Evolutionary conservation across 2,113 vertebrate genomes (phyloP), one percentile per base, ranked within the genome.

Genomic region (Labeo catla): DNA sequence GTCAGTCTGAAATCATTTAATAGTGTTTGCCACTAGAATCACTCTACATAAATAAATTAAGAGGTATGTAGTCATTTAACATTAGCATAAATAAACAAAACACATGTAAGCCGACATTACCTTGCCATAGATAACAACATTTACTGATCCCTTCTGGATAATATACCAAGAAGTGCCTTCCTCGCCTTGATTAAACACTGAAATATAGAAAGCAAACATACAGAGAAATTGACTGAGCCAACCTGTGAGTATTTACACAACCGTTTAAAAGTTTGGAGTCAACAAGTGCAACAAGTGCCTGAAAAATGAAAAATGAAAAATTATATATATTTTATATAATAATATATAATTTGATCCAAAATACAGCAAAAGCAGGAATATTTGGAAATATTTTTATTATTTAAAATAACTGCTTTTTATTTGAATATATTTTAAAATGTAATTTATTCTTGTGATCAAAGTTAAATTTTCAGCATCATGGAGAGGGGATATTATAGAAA

Each of bases 141-240:
- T 99, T 92, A 99, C 98, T 0, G 98, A 99, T 94, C 98, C 98
- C 93, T 98, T 99, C 89, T 98, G 96, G 92, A 99, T 99, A 94
- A 99, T 99, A 94, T 99, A 99, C 98, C 98, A 99, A 84, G 98
- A 99, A 77, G 98, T 99, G 82, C 98, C 98, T 93, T 99, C 98
- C 95, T 99, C 98, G 87, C 98, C 98, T 93, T 99, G 98, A 95
- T 98, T 99, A 94, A 99, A 99, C 93, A 99, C 98, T 99, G 90
- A n/a, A 92, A 94, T 90, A 83, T 93, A 90, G 4, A 70, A 8
- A 61, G 85, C 4, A 83, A n/a, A 61, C 59, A 84, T n/a, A 66
- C 34, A 85, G 13, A 73, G 39, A 23, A n/a, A 8, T 52, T n/a
- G 10, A 66, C 19, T n/a, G 21, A 73, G 9, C 8, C 10, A 68